Evolutionary conservation across 2,113 vertebrate species (phyloP).

Genomic region (Butorides virescens): DNA sequence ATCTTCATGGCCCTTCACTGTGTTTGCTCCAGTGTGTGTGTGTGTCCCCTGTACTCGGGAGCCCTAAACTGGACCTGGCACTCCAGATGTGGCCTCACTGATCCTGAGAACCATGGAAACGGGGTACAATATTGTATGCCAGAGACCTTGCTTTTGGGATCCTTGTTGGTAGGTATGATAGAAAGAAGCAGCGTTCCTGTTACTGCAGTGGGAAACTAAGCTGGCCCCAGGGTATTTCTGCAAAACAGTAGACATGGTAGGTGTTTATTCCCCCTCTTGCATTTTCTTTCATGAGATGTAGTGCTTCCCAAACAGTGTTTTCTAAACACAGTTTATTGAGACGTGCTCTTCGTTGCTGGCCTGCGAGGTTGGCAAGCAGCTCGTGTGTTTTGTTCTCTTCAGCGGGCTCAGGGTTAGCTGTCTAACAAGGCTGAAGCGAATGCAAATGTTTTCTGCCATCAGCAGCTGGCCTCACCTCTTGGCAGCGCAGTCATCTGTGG

Average conservation of each 20-base stretch:
- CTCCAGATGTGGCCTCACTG: neutral
- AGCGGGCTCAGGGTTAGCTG: neutral
- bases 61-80: neutral
- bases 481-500: fast-evolving
- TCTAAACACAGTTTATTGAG: neutral
- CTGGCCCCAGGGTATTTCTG: neutral
- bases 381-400: neutral
- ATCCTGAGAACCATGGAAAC: neutral
- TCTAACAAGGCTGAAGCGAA: neutral
- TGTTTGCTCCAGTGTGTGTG: neutral
- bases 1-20: neutral
- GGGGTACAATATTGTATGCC: neutral
- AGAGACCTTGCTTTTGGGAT: neutral
- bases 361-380: neutral
- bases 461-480: neutral
- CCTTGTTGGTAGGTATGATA: neutral
- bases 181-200: neutral
- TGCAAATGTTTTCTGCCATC: neutral
- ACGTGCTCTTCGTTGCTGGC: fast-evolving
- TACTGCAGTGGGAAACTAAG: neutral
- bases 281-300: neutral
- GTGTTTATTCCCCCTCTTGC: neutral
- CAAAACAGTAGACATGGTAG: neutral
- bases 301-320: neutral
- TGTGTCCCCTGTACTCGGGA: neutral